Base-by-base conservation (phyloP, 2,797 vertebrate genomes). In the Ibycter americanus region DNA sequence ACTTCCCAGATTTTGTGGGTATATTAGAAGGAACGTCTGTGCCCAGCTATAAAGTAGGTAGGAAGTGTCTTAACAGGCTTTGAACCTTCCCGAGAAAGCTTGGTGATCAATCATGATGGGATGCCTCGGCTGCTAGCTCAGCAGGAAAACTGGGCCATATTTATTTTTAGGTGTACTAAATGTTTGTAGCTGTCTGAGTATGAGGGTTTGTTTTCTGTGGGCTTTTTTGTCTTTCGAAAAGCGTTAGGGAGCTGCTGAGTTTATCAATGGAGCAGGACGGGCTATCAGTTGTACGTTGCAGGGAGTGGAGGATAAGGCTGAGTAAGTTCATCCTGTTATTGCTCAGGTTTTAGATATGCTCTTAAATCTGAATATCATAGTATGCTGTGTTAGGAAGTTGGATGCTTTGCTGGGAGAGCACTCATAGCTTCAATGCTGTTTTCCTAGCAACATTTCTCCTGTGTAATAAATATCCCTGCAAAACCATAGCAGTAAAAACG, bases 1-100 rank as follows among this genome's bases (percentile, higher is more conserved):
- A 9, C 42, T 54, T 68, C 21, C 86, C 97, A 93, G 94, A 42
- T 96, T 98, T 94, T 93, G 81, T 87, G 92, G 94, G 55, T 89
- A 22, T 94, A 72, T 84, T 6, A 15, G 83, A 17, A 19, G 54
- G 83, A 84, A 8, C 3, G 67, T 62, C 63, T 83, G 74, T 83
- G 89, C 80, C 79, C 31, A 44, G 89, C 76, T 55, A 4, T 81
- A 15, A 81, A 70, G n/a, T 56, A 56, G 74, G 74, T 95, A 72
- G 83, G 87, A 95, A 72, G 88, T 72, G 80, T 93, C 83, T 80
- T 71, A 78, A 46, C 77, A 87, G 93, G 84, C 91, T 82, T 85
- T 92, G 94, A 93, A 74, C 82, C 84, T 83, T 84, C 54, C 72
- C 0, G 1, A 46, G 88, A n/a, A 58, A 42, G 81, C 74, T 55